Evolutionary conservation across 2,888 invertebrate species (phyloP).

Genomic region (Pristionchus arcanus): DNA sequence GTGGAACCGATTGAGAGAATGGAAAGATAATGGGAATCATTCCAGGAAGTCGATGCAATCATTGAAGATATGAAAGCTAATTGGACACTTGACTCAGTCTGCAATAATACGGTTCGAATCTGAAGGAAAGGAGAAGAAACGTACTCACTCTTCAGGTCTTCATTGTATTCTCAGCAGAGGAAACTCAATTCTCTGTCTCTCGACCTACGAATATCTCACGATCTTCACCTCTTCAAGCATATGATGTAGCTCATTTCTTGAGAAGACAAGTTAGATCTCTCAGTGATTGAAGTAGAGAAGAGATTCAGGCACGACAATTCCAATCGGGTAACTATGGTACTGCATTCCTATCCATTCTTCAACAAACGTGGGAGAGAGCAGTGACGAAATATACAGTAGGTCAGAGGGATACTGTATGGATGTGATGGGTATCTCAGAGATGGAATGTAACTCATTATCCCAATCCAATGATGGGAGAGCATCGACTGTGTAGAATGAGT

Average conservation of each 20-base stretch:
- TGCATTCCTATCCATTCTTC: constrained; percentile 28
- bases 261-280: neutral
- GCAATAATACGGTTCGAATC: constrained; percentile 33
- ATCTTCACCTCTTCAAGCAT: constrained; percentile 12
- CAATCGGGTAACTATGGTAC: constrained; percentile 2
- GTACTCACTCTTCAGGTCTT: neutral
- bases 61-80: constrained; percentile 49
- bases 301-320: neutral
- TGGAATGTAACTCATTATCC: constrained; percentile 34
- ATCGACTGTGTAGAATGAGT: constrained; percentile 17
- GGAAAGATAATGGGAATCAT: neutral
- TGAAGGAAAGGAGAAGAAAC: neutral
- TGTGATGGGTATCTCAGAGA: neutral
- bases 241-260: constrained; percentile 37
- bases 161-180: constrained; percentile 24
- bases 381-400: constrained; percentile 30
- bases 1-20: neutral
- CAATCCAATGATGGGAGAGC: constrained; percentile 47
- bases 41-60: constrained; percentile 43
- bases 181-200: constrained; percentile 42
- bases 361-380: constrained; percentile 40
- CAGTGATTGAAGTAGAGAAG: no score
- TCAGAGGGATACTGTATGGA: neutral
- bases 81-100: constrained; percentile 48
- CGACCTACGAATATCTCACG: constrained; percentile 10